Conservation (phyloP, 2,113 vertebrate genomes). For the Malurus melanocephalus region DNA sequence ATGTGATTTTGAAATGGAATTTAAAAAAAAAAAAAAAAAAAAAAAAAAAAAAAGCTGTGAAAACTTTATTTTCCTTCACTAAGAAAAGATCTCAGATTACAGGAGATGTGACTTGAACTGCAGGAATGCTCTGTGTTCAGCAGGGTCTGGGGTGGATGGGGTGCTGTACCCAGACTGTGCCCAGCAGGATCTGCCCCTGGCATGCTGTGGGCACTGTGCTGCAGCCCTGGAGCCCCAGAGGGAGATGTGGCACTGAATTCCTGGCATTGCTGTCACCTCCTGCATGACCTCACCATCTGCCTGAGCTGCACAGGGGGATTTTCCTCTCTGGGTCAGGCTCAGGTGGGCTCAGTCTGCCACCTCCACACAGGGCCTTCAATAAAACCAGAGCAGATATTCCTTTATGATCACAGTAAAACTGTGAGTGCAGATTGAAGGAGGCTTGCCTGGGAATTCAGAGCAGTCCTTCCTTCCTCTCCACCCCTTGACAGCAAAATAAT, state of each 20-base stretch:
- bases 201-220: background rate
- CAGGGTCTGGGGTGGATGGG: background rate
- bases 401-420: background rate
- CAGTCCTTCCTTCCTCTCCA: background rate
- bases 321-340: background rate
- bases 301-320: background rate
- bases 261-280: background rate
- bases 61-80: background rate
- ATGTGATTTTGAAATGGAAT: background rate
- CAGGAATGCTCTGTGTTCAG: background rate
- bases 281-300: background rate
- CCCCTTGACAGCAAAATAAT: background rate
- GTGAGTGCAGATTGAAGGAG: background rate
- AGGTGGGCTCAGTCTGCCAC: background rate
- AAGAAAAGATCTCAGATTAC: background rate
- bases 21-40: no score
- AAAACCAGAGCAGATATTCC: background rate
- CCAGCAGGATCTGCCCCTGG: background rate
- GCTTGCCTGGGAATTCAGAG: background rate
- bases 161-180: background rate
- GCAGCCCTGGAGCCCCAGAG: background rate
- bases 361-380: constrained; percentile 4
- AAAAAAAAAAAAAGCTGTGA: background rate
- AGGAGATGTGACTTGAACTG: background rate
- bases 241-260: background rate